Conservation (phyloP, 1,140 invertebrate genomes). For the Drosophila quadrilineata region DNA sequence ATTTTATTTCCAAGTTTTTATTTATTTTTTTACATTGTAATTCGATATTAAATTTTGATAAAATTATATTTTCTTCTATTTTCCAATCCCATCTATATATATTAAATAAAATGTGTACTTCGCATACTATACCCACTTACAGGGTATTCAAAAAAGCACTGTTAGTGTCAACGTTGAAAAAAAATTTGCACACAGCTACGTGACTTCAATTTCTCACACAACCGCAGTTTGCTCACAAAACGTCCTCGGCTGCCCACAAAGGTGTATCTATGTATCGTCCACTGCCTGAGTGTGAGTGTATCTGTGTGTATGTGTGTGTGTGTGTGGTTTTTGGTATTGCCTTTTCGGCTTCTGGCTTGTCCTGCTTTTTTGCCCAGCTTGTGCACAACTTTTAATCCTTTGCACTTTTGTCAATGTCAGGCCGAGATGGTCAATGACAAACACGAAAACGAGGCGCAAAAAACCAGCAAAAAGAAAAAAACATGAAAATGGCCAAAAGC, state of each 20-base stretch:
- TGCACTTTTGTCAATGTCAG: conserved; percentile 76
- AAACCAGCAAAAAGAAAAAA: too few relatives aligned
- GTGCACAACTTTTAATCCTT: conserved; percentile 71
- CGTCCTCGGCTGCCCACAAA: conserved; percentile 16
- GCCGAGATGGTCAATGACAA: conserved; percentile 59
- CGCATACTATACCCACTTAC: neutral
- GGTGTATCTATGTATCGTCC: conserved; percentile 7
- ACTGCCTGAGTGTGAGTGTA: neutral
- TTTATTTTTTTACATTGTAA: too few relatives aligned
- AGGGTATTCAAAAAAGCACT: conserved; percentile 30
- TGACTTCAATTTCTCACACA: conserved; percentile 71
- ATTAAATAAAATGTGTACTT: too few relatives aligned
- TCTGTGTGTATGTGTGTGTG: conserved; percentile 22
- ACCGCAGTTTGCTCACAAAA: conserved; percentile 15
- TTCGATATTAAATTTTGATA: neutral
- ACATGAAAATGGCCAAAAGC: neutral
- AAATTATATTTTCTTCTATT: neutral
- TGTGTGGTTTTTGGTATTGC: conserved; percentile 21
- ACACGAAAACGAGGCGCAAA: conserved; percentile 29
- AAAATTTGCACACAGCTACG: conserved; percentile 75
- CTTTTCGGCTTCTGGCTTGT: neutral
- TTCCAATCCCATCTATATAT: too few relatives aligned
- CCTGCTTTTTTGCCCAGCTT: conserved; percentile 32
- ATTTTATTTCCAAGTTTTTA: too few relatives aligned
- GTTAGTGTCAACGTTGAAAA: conserved; percentile 47